Percentiles rank a stretch among this genome's conserved stretches.
Evolutionary conservation across 2,113 vertebrate genomes (phyloP).

Genomic region (Ciconia stormi): DNA sequence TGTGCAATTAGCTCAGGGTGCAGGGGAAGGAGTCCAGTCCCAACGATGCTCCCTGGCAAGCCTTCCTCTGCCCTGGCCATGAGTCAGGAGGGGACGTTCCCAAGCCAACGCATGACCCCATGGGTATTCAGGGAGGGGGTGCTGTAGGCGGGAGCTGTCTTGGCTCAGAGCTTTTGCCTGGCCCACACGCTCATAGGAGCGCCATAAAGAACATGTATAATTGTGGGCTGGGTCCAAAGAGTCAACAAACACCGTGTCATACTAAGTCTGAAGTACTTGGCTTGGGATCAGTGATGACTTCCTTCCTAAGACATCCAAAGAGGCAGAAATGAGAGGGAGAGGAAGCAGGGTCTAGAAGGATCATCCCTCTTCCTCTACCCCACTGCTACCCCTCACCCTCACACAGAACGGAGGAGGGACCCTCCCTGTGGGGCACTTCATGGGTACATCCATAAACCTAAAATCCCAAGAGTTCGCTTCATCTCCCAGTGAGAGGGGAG

Average conservation of each 20-base stretch:
- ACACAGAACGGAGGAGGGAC: background rate
- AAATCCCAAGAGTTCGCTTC: background rate
- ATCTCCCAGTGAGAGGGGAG: background rate
- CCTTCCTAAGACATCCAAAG: background rate
- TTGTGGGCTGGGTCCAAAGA: background rate
- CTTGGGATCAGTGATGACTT: background rate
- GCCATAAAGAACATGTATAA: background rate
- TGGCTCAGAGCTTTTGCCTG: background rate
- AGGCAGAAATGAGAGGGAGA: background rate
- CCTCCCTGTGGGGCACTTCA: background rate
- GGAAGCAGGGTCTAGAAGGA: background rate
- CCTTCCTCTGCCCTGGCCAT: background rate
- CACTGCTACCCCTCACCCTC: background rate
- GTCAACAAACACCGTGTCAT: conserved; percentile 12
- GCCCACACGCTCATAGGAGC: background rate
- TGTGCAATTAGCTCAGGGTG: background rate
- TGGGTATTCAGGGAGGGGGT: background rate
- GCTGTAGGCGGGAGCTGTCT: background rate
- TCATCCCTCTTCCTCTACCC: background rate
- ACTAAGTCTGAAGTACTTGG: background rate
- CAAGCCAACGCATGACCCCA: fast-evolving
- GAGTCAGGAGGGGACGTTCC: background rate
- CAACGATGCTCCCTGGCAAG: background rate
- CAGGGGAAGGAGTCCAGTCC: background rate
- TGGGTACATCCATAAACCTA: background rate